These are phyloP conservation scores for Drosophila varians DNA, from an alignment of 1,140 invertebrate species.

Conservation along the genomic window DNA sequence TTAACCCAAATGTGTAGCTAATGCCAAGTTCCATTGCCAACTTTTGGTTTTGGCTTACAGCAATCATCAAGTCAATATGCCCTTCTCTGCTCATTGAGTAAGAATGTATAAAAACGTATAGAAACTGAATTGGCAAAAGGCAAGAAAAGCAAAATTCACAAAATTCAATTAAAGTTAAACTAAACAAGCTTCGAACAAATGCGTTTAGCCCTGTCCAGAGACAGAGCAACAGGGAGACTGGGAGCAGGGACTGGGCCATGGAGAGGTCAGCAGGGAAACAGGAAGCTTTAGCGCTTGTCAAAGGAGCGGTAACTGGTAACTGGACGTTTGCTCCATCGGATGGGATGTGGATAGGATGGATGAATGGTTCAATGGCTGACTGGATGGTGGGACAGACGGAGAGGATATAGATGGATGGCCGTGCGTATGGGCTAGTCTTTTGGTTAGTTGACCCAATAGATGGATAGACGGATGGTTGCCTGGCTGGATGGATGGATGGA, in stretches of 20 bases:
- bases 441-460: slow-evolving; percentile 69
- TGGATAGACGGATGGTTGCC: slow-evolving; percentile 46
- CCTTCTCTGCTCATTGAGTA: slow-evolving; percentile 35
- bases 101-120: slow-evolving; percentile 33
- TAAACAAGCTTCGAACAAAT: slow-evolving; percentile 82
- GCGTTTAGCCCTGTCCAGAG: slow-evolving; percentile 67
- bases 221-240: slow-evolving; percentile 27
- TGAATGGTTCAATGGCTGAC: slow-evolving; percentile 47
- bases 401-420: slow-evolving; percentile 70
- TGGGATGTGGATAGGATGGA: slow-evolving; percentile 49
- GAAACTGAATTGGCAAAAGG: slow-evolving; percentile 41
- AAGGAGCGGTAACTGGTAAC: slow-evolving; percentile 62
- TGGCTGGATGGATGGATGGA: slow-evolving; percentile 28
- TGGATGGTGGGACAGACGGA: slow-evolving; percentile 29
- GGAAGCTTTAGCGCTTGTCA: slow-evolving; percentile 73
- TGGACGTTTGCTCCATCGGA: slow-evolving; percentile 62
- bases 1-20: neutral
- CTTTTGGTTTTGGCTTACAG: slow-evolving; percentile 5
- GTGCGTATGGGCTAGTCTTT: slow-evolving; percentile 72
- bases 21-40: slow-evolving; percentile 3
- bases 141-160: slow-evolving; percentile 75
- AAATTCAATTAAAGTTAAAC: slow-evolving; percentile 83
- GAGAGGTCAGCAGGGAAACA: slow-evolving; percentile 32
- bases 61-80: slow-evolving; percentile 27
- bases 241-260: neutral